These are phyloP conservation scores for Montipora foliosa DNA, from an alignment of 64 coral and sea anemone species.

Conservation along the genomic window DNA sequence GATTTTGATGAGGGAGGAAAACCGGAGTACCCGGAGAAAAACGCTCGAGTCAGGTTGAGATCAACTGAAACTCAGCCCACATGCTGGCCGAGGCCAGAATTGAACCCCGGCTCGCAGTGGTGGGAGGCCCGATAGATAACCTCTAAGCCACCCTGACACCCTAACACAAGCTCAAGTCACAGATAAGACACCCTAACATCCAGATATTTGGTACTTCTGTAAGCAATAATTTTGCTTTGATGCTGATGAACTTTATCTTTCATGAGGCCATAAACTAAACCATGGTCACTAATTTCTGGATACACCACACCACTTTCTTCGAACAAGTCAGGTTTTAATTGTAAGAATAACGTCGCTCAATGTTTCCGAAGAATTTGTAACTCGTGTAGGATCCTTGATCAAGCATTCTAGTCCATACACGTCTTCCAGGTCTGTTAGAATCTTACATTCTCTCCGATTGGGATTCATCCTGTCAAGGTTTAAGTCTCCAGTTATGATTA, in stretches of 20 bases:
- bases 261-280: conserved; percentile 11
- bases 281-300: conserved; percentile 31
- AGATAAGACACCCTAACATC: background rate
- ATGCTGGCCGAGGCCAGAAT: too few species aligned
- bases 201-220: background rate
- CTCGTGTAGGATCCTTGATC: background rate
- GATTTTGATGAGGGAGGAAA: too few species aligned
- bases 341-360: background rate
- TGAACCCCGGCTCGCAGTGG: too few species aligned
- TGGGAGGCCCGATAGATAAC: too few species aligned
- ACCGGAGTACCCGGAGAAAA: too few species aligned
- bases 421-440: background rate
- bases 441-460: conserved; percentile 5
- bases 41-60: too few species aligned
- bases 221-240: background rate
- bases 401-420: background rate
- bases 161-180: too few species aligned
- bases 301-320: background rate
- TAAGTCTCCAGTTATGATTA: too few species aligned
- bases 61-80: too few species aligned
- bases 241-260: conserved; percentile 25
- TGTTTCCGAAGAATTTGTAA: background rate
- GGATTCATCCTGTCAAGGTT: background rate
- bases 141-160: too few species aligned
- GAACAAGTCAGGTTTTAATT: background rate